A percentile compares a stretch with the other conserved stretches of the same genome.
Conservation (phyloP, 53 echinoderm and acorn worm species). For the Glandiceps talaboti region DNA sequence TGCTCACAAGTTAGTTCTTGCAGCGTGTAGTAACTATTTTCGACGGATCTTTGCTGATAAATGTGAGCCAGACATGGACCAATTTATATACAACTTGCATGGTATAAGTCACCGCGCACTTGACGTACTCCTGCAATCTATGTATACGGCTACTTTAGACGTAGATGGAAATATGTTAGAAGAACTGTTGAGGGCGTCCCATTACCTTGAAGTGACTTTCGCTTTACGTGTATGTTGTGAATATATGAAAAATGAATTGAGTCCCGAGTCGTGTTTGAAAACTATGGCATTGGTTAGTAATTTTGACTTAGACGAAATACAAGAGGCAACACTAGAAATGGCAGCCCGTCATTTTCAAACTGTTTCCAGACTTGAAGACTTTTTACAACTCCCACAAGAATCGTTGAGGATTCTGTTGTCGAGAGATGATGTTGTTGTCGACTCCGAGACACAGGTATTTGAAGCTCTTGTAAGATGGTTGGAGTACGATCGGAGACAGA, state of each 20-base stretch:
- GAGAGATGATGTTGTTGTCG: slow-evolving; percentile 65
- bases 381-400: slow-evolving; percentile 42
- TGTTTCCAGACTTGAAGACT: slow-evolving; percentile 33
- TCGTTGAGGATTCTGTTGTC: slow-evolving; percentile 34
- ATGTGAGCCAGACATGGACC: slow-evolving; percentile 33
- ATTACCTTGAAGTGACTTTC: slow-evolving; percentile 47
- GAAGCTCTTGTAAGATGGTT: slow-evolving; percentile 44
- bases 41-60: slow-evolving; percentile 34
- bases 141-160: slow-evolving; percentile 63
- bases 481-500: slow-evolving; percentile 25
- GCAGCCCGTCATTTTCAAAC: slow-evolving; percentile 44
- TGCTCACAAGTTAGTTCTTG: slow-evolving; percentile 62
- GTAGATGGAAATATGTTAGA: slow-evolving; percentile 56
- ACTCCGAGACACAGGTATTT: slow-evolving; percentile 54
- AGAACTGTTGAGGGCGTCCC: slow-evolving; percentile 55
- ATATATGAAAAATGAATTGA: slow-evolving; percentile 52
- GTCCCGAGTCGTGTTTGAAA: slow-evolving; percentile 37
- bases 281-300: slow-evolving; percentile 47
- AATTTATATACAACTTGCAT: slow-evolving; percentile 67
- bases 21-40: slow-evolving; percentile 78
- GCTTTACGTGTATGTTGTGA: slow-evolving; percentile 51
- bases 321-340: slow-evolving; percentile 38
- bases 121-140: slow-evolving; percentile 62
- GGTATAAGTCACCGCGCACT: slow-evolving; percentile 55
- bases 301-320: slow-evolving; percentile 54